These are phyloP conservation scores for Eumerus sabulonum DNA, from an alignment of 2,888 invertebrate species.

Conservation along the genomic window DNA sequence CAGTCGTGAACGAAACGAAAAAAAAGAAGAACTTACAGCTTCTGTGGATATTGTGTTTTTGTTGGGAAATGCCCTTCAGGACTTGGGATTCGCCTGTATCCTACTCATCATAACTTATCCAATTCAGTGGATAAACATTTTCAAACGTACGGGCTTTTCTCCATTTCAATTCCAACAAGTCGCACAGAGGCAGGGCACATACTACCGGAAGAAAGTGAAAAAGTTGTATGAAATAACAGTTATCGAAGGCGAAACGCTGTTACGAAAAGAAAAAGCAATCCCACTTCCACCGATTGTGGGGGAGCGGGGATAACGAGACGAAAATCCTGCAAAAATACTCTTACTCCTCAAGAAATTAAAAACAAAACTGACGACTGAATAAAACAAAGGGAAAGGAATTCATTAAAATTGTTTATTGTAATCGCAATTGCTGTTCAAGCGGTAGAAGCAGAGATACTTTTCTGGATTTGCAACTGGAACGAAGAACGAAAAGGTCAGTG, in stretches of 20 bases:
- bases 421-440: slow-evolving; percentile 8
- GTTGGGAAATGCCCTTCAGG: slow-evolving; percentile 56
- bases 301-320: too few relatives aligned
- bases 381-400: neutral
- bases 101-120: too few relatives aligned
- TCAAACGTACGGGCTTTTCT: neutral
- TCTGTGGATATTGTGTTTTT: slow-evolving; percentile 45
- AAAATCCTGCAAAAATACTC: slow-evolving; percentile 15
- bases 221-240: slow-evolving; percentile 52
- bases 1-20: slow-evolving; percentile 9
- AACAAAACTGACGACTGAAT: neutral
- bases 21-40: slow-evolving; percentile 5
- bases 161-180: slow-evolving; percentile 25
- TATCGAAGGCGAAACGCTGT: slow-evolving; percentile 52
- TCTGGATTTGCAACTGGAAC: slow-evolving; percentile 35
- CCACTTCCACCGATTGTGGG: too few relatives aligned
- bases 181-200: slow-evolving; percentile 14
- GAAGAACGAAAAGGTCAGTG: slow-evolving; percentile 38
- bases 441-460: neutral
- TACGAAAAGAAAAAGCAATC: slow-evolving; percentile 9
- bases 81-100: slow-evolving; percentile 49
- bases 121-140: slow-evolving; percentile 34
- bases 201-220: slow-evolving; percentile 13
- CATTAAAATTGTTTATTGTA: slow-evolving; percentile 16
- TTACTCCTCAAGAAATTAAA: slow-evolving; percentile 1